Evolutionary conservation across 2,797 vertebrate species (phyloP), one percentile per base, ranked within the genome.

Genomic region (Nasua narica): DNA sequence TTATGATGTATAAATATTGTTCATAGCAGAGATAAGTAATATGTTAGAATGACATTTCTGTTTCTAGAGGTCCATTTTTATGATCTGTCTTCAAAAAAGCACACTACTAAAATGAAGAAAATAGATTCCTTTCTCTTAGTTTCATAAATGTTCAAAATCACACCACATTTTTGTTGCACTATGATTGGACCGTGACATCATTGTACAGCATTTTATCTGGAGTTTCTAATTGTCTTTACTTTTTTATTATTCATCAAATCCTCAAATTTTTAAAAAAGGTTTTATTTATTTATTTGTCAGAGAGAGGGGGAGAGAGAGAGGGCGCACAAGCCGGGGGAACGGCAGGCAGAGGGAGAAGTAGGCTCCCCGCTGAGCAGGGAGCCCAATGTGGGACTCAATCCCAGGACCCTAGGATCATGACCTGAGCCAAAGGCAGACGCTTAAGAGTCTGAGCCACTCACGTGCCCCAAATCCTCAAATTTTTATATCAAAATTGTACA

Each of bases 61-160:
- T 40, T 72, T 72, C 60, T 72, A 93, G 35, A 86, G n/a, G 46
- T 46, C 40, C 21, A 37, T 87, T 90, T 95, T 86, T 91, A 72
- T 40, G 58, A 95, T 56, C 18, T 72, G 9, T 48, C 48, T 35
- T 56, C 40, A 65, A 91, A 92, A 91, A 19, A 95, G 7, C 25
- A 85, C 27, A 6, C 54, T 82, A 67, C 21, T 48, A 82, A 56
- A 81, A 88, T 40, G 52, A 93, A 94, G 14, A 25, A 85, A 84
- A 69, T 23, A 2, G 27, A 96, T 93, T 93, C 90, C 16, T 15
- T 77, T 88, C 60, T 79, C 40, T 79, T 81, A 54, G 92, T 81
- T 96, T 76, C 54, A 40, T 29, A 91, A 70, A 9, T 96, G 52
- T 50, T 95, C 60, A 96, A 87, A 97, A 62, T 77, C 15, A 62